phyloP scores from a whole-genome alignment of 2,797 vertebrate genomes.

The Chelon labrosus region DNA sequence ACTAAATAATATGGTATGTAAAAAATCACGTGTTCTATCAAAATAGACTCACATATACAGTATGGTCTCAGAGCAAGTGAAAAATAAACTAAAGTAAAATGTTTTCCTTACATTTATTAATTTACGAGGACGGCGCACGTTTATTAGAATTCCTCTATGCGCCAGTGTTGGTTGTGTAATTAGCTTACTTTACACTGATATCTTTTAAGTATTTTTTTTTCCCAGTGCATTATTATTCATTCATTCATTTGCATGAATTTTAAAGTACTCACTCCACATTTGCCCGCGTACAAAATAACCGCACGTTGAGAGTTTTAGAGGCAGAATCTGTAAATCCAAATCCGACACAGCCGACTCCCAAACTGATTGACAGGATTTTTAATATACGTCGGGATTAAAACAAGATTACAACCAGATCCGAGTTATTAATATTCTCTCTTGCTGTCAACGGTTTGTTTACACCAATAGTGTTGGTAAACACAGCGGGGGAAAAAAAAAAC shows the following conservation, averaged over 20 bases:
- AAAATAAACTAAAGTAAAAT: slow-evolving; percentile 12
- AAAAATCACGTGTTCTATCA: not conserved
- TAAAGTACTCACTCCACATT: slow-evolving; percentile 6
- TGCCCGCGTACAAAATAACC: not conserved
- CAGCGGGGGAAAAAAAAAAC: slow-evolving; percentile 26
- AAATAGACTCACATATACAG: not conserved
- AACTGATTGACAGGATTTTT: slow-evolving; percentile 12
- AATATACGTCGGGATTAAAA: slow-evolving; percentile 40
- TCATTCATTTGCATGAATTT: not conserved
- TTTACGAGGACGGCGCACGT: slow-evolving; percentile 14
- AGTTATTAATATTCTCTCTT: slow-evolving; percentile 48
- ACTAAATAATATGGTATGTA: not conserved
- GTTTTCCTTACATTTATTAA: slow-evolving; percentile 1
- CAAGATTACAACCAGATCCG: slow-evolving; percentile 38
- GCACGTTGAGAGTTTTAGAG: slow-evolving; percentile 17
- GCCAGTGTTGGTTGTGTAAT: not conserved
- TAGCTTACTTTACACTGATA: not conserved
- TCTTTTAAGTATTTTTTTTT: not conserved
- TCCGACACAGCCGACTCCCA: not conserved
- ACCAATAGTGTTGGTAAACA: slow-evolving; percentile 60
- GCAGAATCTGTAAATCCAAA: slow-evolving; percentile 5
- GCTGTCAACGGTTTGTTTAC: slow-evolving; percentile 67
- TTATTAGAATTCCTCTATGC: slow-evolving; percentile 2
- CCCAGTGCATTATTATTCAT: slow-evolving; percentile 21
- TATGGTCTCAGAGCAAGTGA: not conserved